Evolutionary conservation across 1,140 invertebrate genomes (phyloP), one percentile per base, ranked within the genome.

Genomic region (Ctenoplectra terminalis): DNA sequence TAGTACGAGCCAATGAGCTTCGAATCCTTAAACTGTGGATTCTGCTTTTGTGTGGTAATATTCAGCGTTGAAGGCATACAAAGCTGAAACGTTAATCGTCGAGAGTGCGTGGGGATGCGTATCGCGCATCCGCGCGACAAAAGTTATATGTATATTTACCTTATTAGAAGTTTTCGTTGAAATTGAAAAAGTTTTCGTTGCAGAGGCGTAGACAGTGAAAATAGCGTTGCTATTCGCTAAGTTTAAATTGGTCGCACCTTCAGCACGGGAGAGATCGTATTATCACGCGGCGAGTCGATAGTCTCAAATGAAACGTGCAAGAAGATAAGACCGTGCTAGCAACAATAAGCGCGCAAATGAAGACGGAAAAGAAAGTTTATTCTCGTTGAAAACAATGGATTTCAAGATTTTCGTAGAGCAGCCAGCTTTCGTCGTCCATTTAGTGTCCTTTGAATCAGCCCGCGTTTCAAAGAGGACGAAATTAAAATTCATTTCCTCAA

Each of bases 201-300:
- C 43, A 81, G 29, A 46, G 58, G 58, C 43, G n/a, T n/a, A n/a
- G n/a, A n/a, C n/a, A n/a, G n/a, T n/a, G n/a, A n/a, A n/a, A n/a
- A n/a, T n/a, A n/a, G n/a, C 66, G 29, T 40, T 34, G 61, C 61
- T 50, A 56, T 73, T 84, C 50, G 77, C 76, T 74, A 85, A 85
- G 76, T 85, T 85, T 86, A 85, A 86, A 86, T 86, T 86, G 77
- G 77, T 86, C 81, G 79, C 71, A 76, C 71, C 71, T 80, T 85
- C 70, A 78, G 43, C 63, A 46, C 48, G 3, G 48, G n/a, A 29
- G 54, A 52, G 63, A 81, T 86, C 31, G 58, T 63, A 80, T 80
- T 80, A 80, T 86, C 84, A 70, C 79, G 78, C 50, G 71, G 34
- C 58, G 29, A 85, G 84, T 81, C 84, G 84, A 86, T 86, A 67